Percentiles rank a stretch among this genome's conserved stretches.
These are phyloP conservation scores for Zaprionus inermis DNA, from an alignment of 1,140 invertebrate species.

Conservation along the genomic window DNA sequence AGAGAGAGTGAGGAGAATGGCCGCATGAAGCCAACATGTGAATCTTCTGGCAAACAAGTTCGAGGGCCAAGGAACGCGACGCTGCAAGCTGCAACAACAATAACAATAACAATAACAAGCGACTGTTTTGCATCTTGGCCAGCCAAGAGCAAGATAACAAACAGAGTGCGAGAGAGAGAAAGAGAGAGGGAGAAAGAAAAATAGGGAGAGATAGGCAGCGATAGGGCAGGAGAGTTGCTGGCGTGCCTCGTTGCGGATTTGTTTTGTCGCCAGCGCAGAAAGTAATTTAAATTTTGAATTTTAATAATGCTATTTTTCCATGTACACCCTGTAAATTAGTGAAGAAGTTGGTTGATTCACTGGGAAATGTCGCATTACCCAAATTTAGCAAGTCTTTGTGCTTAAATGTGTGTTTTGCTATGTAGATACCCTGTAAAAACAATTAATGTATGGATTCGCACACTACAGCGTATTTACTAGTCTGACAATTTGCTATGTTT, in stretches of 20 bases:
- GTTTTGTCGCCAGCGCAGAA: slow-evolving; percentile 28
- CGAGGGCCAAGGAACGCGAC: slow-evolving; percentile 16
- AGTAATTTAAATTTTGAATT: slow-evolving; percentile 39
- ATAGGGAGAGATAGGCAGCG: not conserved
- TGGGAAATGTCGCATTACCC: not conserved
- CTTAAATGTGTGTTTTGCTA: too few species aligned
- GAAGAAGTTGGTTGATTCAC: not conserved
- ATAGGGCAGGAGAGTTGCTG: not conserved
- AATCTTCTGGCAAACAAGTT: slow-evolving; percentile 41
- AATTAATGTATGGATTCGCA: too few species aligned
- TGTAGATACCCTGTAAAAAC: not conserved
- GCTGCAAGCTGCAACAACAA: slow-evolving; percentile 10
- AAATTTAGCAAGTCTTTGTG: not conserved
- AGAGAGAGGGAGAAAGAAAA: slow-evolving; percentile 1
- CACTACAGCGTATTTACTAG: not conserved
- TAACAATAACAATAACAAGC: slow-evolving; percentile 27
- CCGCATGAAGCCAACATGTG: slow-evolving; percentile 40
- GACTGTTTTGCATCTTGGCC: slow-evolving; percentile 39
- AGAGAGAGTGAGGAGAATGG: not conserved
- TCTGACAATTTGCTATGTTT: too few species aligned
- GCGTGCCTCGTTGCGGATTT: slow-evolving; percentile 21
- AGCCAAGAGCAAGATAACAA: slow-evolving; percentile 3
- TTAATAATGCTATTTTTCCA: slow-evolving; percentile 17
- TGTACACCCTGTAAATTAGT: slow-evolving; percentile 1
- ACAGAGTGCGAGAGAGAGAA: not conserved